phyloP scores from a whole-genome alignment of 2,113 vertebrate genomes.

The Notothenia coriiceps region DNA sequence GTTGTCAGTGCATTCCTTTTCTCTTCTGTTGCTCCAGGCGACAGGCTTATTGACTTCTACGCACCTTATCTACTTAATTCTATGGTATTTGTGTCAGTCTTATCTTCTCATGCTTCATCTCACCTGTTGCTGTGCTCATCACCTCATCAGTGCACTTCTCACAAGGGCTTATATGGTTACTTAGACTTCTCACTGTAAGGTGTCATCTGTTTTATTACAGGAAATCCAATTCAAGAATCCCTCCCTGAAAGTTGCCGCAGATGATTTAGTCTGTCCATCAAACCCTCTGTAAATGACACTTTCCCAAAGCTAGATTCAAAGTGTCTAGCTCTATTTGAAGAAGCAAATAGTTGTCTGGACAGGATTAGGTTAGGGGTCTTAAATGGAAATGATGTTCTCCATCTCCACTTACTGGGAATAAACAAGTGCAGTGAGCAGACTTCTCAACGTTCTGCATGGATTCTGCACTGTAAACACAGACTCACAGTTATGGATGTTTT shows the following conservation, averaged over 20 bases:
- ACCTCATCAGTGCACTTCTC: neutral
- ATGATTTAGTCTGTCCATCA: neutral
- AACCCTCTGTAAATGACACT: neutral
- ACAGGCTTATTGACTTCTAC: conserved; percentile 7
- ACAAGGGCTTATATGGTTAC: neutral
- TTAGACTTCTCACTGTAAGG: neutral
- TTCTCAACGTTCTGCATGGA: neutral
- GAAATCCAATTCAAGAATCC: neutral
- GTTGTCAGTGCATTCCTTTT: conserved; percentile 55
- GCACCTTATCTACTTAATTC: neutral
- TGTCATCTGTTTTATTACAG: neutral
- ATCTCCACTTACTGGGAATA: neutral
- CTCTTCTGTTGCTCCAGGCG: neutral
- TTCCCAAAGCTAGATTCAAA: neutral
- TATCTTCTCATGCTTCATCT: neutral
- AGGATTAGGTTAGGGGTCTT: neutral
- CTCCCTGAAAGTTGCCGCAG: neutral
- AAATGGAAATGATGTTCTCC: neutral
- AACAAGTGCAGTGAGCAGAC: neutral
- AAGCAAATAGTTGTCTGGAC: neutral
- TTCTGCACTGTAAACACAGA: no score
- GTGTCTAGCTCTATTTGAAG: neutral
- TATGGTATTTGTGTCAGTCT: neutral
- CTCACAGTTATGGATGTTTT: no score
- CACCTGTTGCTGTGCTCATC: neutral